Percentiles rank a stretch among this genome's conserved stretches.
Conservation (phyloP, 2,797 vertebrate genomes). For the Chromis chromis region DNA sequence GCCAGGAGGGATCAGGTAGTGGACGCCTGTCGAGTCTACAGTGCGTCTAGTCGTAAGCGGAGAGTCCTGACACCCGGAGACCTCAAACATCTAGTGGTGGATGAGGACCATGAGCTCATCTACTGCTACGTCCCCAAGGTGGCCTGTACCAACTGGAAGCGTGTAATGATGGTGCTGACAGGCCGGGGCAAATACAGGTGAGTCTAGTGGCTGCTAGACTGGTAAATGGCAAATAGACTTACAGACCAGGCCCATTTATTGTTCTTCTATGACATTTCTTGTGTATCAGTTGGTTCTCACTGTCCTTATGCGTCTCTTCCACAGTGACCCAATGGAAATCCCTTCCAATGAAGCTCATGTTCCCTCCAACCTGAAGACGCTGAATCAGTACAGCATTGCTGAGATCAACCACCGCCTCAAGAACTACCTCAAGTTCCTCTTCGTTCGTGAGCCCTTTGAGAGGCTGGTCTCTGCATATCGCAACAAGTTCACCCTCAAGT, state of each 20-base stretch:
- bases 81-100: conserved; percentile 96
- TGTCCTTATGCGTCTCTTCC: neutral
- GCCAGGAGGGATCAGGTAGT: conserved; percentile 92
- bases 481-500: conserved; percentile 98
- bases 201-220: neutral
- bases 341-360: conserved; percentile 95
- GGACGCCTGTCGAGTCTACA: conserved; percentile 90
- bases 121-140: conserved; percentile 99
- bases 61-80: conserved; percentile 93
- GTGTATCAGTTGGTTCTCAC: neutral
- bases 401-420: conserved; percentile 99
- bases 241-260: neutral
- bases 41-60: conserved; percentile 89
- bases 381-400: conserved; percentile 97
- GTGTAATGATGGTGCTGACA: conserved; percentile 98
- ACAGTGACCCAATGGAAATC: conserved; percentile 94
- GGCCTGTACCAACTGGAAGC: conserved; percentile 99
- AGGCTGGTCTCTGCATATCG: conserved; percentile 97
- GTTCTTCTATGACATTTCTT: neutral
- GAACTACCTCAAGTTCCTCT: conserved; percentile 98
- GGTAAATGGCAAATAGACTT: neutral
- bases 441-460: conserved; percentile 97
- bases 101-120: conserved; percentile 96
- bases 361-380: conserved; percentile 94
- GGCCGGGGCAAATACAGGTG: conserved; percentile 93